Percentiles rank a stretch among this genome's conserved stretches.
Evolutionary conservation across 1,140 invertebrate species (phyloP).

Genomic region (Cephus cinctus): DNA sequence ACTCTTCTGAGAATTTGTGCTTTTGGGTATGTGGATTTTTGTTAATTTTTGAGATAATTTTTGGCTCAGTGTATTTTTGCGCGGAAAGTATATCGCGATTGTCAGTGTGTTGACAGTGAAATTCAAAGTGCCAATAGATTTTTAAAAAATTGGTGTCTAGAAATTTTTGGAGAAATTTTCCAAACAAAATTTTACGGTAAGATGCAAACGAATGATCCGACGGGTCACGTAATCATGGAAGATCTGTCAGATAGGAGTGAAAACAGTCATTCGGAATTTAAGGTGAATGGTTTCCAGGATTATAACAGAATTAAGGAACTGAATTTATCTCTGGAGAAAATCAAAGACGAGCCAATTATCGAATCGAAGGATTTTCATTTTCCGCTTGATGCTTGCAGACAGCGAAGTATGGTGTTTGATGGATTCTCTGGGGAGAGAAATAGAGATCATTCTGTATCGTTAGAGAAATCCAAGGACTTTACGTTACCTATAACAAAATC

Average conservation of each 20-base stretch:
- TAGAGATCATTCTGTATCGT: constrained; percentile 24
- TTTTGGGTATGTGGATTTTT: background rate
- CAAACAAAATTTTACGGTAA: background rate
- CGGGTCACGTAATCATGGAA: constrained; percentile 20
- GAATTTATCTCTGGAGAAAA: constrained; percentile 30
- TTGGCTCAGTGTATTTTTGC: too few species aligned
- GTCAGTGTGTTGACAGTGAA: background rate
- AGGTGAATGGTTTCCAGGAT: constrained; percentile 32
- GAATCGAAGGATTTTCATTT: constrained; percentile 28
- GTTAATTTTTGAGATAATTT: background rate
- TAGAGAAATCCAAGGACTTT: constrained; percentile 38
- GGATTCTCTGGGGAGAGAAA: constrained; percentile 19
- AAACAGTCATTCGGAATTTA: constrained; percentile 30
- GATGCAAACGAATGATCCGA: background rate
- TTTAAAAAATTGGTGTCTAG: too few species aligned
- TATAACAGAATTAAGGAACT: constrained; percentile 36
- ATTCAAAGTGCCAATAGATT: too few species aligned
- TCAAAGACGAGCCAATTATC: constrained; percentile 15
- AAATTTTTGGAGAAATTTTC: too few species aligned
- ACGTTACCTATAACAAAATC: constrained; percentile 4
- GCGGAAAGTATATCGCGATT: background rate
- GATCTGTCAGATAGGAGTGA: constrained; percentile 50
- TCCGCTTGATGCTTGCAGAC: constrained; percentile 13
- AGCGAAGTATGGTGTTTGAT: constrained; percentile 22
- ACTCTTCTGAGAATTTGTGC: too few species aligned